Base-by-base conservation (phyloP, 2,113 vertebrate species). In the Henicopernis longicauda region DNA sequence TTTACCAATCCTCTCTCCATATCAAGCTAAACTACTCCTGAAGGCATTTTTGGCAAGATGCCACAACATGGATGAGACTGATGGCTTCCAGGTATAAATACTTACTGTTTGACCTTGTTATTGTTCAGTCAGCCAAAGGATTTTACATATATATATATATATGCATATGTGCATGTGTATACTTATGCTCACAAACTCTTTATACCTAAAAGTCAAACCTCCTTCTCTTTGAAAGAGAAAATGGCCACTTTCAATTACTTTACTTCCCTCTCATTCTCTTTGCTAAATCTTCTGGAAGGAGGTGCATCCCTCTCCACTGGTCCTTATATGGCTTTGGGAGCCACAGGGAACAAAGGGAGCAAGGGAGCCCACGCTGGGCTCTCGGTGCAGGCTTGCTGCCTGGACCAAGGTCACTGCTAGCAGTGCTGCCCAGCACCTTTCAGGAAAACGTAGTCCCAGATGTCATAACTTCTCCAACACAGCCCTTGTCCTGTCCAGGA, bases 81-180 rank as follows among this genome's bases (percentile, higher is more conserved):
- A 87, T 92, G 74, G 74, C 96, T 96, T 89, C 85, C 63, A 96
- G 96, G 67, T 81, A 91, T 89, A 93, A 96, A 96, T 95, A 95
- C 92, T 97, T 93, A 72, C 70, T 29, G 34, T 81, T 93, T 96
- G 95, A 96, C 96, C 91, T 97, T 95, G 93, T 86, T 95, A 87
- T 47, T 96, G 61, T 85, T 96, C 88, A 83, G 93, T 89, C 93
- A 95, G 77, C 44, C 82, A 86, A 87, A 93, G 29, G 29, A 78
- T 96, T 95, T 63, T 81, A 80, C 34, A 45, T 52, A 59, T 23
- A 36, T 27, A 36, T 27, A 34, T 38, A 15, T 38, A 7, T 10
- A 38, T 38, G 0, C 13, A 2, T 25, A 15, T 40, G 47, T 54
- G 38, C 11, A 2, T 50, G 32, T 84, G 57, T 71, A 40, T 86